Evolutionary conservation across 2,888 invertebrate species (phyloP).

Genomic region (Callyntrura guangdongensis): DNA sequence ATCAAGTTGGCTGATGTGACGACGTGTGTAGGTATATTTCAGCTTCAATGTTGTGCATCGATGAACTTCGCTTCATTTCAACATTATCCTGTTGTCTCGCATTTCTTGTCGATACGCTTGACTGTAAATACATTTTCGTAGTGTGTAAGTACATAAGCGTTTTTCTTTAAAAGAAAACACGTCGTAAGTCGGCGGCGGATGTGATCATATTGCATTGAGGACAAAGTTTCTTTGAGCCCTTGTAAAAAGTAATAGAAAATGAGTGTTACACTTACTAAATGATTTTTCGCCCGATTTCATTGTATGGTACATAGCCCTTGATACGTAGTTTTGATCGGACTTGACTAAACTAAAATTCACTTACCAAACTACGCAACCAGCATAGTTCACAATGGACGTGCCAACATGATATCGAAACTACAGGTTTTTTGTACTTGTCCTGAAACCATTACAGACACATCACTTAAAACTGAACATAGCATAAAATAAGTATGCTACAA

Average conservation of each 20-base stretch:
- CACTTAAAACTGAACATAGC: background rate
- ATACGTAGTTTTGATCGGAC: too few species aligned
- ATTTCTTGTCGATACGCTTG: conserved; percentile 34
- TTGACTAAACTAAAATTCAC: conserved; percentile 84
- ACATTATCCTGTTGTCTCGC: conserved; percentile 14
- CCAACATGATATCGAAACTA: conserved; percentile 98
- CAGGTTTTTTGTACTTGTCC: conserved; percentile 94
- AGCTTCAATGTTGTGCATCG: conserved; percentile 33
- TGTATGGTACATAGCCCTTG: background rate
- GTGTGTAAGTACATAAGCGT: background rate
- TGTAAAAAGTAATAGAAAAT: conserved; percentile 74
- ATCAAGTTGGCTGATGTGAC: conserved; percentile 1
- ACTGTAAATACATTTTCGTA: conserved; percentile 8
- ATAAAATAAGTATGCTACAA: too few species aligned
- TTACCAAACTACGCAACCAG: conserved; percentile 90
- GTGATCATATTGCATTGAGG: conserved; percentile 98
- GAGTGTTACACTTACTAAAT: background rate
- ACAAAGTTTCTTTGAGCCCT: conserved; percentile 96
- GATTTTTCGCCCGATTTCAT: background rate
- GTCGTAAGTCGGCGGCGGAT: conserved; percentile 93
- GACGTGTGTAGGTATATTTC: conserved; percentile 17
- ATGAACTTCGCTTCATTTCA: conserved; percentile 13
- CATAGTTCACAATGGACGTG: conserved; percentile 97
- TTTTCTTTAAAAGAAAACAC: conserved; percentile 93
- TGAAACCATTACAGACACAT: conserved; percentile 85